Base-by-base conservation (phyloP, 2,797 vertebrate genomes). In the Catamblyrhynchus diadema region DNA sequence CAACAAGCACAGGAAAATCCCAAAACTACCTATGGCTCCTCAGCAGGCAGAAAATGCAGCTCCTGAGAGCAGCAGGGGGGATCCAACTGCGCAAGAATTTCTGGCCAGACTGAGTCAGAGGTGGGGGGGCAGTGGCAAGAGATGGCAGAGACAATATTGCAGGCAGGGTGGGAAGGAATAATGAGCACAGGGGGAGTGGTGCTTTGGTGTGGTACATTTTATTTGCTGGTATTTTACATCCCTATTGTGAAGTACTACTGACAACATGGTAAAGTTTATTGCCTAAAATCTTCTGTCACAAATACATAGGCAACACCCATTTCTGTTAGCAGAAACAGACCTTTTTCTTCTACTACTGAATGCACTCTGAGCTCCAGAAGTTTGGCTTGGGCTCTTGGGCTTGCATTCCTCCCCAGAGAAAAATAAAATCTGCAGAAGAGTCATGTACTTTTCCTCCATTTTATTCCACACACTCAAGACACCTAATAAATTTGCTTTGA, bases 331-430 rank as follows among this genome's bases (percentile, higher is more conserved):
- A 91, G 73, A 79, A 86, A 83, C 65, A 83, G 67, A 88, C 30
- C 48, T 48, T 60, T 84, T 90, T 62, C 61, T 82, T 80, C 72
- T 23, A 61, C 42, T 30, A 80, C 32, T 82, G 47, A 80, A 53
- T 27, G 47, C 59, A 75, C 65, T 78, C 69, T 45, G 60, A 71
- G 24, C 47, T 72, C 79, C 89, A 92, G 65, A 94, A 94, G 59
- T 92, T 95, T 94, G 94, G 94, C 92, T 72, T 83, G 39, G 50
- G 50, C 84, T 95, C 69, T 89, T 87, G 81, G 81, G 79, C 82
- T 96, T 87, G 80, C 87, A 81, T 85, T 95, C 77, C 59, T 91
- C 92, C 71, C 91, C 61, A 79, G 72, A 81, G 84, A 72, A 82
- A 93, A 86, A 85, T 16, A 5, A 94, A 92, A 89, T 90, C 75